Evolutionary conservation across 2,113 vertebrate species (phyloP).

Genomic region (Passer montanus): DNA sequence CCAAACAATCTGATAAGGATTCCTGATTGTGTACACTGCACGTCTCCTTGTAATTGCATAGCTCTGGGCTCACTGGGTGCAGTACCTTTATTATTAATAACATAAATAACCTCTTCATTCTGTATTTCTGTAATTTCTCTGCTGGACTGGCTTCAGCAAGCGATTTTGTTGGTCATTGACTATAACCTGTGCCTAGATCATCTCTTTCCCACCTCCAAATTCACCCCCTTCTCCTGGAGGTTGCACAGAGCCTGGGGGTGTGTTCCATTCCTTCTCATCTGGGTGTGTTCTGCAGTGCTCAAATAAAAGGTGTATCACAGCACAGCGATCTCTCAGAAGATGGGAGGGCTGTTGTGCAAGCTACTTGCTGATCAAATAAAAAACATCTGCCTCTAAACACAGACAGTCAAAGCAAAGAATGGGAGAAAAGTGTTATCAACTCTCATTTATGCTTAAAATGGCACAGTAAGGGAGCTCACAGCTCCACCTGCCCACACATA

Average conservation of each 20-base stretch:
- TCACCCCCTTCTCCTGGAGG: not conserved
- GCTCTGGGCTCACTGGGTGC: not conserved
- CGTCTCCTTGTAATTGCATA: conserved; percentile 42
- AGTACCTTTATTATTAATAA: conserved; percentile 49
- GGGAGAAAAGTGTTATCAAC: not conserved
- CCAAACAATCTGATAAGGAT: conserved; percentile 68
- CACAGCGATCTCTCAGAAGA: not conserved
- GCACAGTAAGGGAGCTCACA: not conserved
- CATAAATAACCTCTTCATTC: not conserved
- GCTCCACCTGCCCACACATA: not conserved
- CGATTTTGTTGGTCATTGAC: not conserved
- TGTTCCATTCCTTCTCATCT: not conserved
- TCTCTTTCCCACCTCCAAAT: not conserved
- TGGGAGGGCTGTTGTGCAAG: not conserved
- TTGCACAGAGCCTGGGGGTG: not conserved
- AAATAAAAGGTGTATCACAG: not conserved
- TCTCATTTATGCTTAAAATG: not conserved
- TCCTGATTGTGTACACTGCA: conserved; percentile 44
- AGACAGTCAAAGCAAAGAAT: not conserved
- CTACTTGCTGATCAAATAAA: not conserved
- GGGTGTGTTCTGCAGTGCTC: not conserved
- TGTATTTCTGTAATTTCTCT: not conserved
- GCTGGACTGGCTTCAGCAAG: not conserved
- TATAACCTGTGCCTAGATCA: not conserved
- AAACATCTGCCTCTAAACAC: not conserved